Conservation (phyloP, 2,797 vertebrate genomes). For the Hypotaenidia okinawae region DNA sequence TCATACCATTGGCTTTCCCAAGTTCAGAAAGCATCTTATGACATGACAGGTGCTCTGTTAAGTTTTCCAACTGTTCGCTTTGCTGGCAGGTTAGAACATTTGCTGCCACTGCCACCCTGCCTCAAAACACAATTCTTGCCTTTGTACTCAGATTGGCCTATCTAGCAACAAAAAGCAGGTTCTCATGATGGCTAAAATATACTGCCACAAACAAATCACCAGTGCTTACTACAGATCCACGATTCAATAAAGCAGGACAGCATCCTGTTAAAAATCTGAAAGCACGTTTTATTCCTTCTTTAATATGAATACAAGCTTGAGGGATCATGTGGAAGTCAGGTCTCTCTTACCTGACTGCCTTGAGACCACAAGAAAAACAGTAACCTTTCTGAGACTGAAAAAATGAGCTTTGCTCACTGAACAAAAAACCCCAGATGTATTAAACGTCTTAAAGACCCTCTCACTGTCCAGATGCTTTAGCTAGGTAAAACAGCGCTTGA, state of each 20-base stretch:
- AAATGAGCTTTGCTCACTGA: accelerated
- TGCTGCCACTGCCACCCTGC: neutral
- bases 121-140: neutral
- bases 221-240: neutral
- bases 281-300: neutral
- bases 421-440: neutral
- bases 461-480: neutral
- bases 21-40: neutral
- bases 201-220: neutral
- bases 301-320: neutral
- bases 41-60: neutral
- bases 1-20: neutral
- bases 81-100: neutral
- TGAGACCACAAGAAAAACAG: neutral
- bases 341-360: neutral
- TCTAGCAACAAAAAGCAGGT: neutral
- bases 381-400: neutral
- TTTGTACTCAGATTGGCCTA: neutral
- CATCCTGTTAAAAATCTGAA: accelerated
- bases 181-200: neutral
- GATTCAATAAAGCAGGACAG: neutral
- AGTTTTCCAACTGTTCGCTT: neutral
- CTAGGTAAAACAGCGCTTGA: neutral
- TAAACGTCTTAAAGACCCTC: neutral
- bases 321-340: accelerated